Percentiles rank a stretch among this genome's conserved stretches.
Conservation (phyloP, 2,113 vertebrate species). For the Tenebrosternarchus preto region DNA sequence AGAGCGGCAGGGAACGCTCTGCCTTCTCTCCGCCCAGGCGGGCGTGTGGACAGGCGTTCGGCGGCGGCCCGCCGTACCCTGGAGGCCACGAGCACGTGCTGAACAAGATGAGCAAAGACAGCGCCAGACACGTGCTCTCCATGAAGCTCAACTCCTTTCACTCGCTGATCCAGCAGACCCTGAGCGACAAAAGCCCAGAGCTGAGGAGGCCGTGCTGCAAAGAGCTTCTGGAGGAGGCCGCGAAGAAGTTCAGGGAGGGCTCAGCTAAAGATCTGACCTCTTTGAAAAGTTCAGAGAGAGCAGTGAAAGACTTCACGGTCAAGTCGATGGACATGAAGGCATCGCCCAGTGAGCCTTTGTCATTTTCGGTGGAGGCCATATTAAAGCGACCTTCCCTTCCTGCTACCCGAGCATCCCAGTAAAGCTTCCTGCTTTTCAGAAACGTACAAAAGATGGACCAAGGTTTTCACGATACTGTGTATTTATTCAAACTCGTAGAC, state of each 20-base stretch:
- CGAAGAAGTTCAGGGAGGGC: conserved; percentile 83
- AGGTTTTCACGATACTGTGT: conserved; percentile 25
- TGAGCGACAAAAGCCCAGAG: conserved; percentile 79
- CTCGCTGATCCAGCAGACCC: conserved; percentile 83
- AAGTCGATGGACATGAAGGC: conserved; percentile 84
- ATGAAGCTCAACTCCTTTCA: conserved; percentile 86
- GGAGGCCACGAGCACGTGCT: conserved; percentile 72
- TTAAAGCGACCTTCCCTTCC: conserved; percentile 85
- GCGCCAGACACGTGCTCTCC: conserved; percentile 71
- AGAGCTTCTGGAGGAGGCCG: conserved; percentile 83
- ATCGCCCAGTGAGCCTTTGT: conserved; percentile 80
- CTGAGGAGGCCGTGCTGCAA: conserved; percentile 79
- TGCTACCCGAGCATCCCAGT: conserved; percentile 81
- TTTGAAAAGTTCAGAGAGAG: conserved; percentile 77
- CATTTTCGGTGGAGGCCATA: conserved; percentile 97
- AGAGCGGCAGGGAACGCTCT: conserved; percentile 80
- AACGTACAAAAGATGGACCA: conserved; percentile 39
- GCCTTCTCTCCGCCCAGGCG: conserved; percentile 89
- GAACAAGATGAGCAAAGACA: conserved; percentile 83
- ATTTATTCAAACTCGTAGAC: conserved; percentile 44
- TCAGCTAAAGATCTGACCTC: conserved; percentile 77
- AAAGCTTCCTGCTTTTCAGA: conserved; percentile 29
- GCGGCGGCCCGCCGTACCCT: conserved; percentile 64
- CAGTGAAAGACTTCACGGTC: conserved; percentile 78
- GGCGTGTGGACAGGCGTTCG: conserved; percentile 79